Conservation (phyloP, 2,888 invertebrate genomes). For the Latrodectus elegans region DNA sequence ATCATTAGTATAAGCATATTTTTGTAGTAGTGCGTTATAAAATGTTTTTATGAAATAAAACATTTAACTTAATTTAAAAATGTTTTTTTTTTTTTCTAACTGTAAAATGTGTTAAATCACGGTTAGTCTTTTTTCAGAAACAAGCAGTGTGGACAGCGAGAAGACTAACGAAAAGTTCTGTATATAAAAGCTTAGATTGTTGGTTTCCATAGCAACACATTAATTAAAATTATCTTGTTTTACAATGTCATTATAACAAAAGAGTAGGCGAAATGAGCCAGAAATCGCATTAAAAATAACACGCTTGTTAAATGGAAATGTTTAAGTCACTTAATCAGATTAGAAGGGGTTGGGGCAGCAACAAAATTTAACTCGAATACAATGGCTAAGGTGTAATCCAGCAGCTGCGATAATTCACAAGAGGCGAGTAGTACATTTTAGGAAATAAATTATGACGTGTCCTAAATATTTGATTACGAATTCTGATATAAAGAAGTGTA, state of each 20-base stretch:
- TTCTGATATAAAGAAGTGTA: conserved; percentile 22
- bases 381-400: too few species aligned
- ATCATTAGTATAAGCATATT: too few species aligned
- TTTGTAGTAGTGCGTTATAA: too few species aligned
- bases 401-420: conserved; percentile 27
- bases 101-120: too few species aligned
- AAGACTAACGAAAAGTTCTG: too few species aligned
- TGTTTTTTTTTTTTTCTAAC: too few species aligned
- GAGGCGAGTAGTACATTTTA: conserved; percentile 21
- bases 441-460: conserved; percentile 40
- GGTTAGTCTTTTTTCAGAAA: too few species aligned
- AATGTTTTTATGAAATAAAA: too few species aligned
- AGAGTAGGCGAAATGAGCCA: background rate
- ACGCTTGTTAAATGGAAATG: background rate
- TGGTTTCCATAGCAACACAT: background rate
- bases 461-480: conserved; percentile 56
- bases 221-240: conserved; percentile 1
- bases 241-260: background rate
- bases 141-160: too few species aligned
- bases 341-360: background rate
- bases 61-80: too few species aligned
- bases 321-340: background rate
- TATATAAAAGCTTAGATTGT: background rate
- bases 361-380: too few species aligned
- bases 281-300: background rate